Percentiles rank a stretch among this genome's conserved stretches.
Evolutionary conservation across 2,888 invertebrate species (phyloP).

Genomic region (Cheilosia grossa): DNA sequence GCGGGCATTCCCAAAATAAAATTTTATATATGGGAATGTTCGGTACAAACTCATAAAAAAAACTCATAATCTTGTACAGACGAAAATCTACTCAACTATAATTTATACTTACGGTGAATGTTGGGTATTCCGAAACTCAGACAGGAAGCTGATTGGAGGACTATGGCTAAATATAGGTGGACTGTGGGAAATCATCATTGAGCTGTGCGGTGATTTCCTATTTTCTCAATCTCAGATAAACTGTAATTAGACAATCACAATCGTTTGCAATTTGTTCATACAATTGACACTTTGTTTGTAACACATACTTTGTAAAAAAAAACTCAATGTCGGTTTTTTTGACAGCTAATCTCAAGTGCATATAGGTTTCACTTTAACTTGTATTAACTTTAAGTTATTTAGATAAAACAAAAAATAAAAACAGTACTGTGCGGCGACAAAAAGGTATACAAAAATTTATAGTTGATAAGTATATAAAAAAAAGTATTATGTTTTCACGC

Average conservation of each 20-base stretch:
- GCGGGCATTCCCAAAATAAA: constrained; percentile 25
- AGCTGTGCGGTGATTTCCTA: constrained; percentile 1
- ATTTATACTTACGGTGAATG: constrained; percentile 81
- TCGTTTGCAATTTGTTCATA: neutral
- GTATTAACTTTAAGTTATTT: constrained; percentile 22
- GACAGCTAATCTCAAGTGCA: constrained; percentile 1
- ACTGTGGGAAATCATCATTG: constrained; percentile 87
- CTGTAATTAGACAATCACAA: constrained; percentile 56
- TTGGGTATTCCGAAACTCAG: constrained; percentile 85
- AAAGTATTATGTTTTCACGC: constrained; percentile 34
- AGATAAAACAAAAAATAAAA: constrained; percentile 18
- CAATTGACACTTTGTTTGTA: constrained; percentile 20
- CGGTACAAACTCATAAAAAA: neutral
- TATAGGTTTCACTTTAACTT: constrained; percentile 27
- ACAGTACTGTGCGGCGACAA: constrained; percentile 14
- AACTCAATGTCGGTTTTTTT: neutral
- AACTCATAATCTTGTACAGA: neutral
- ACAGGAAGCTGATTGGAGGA: constrained; percentile 87
- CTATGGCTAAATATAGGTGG: constrained; percentile 89
- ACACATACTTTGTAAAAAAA: constrained; percentile 30
- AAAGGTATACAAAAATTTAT: neutral
- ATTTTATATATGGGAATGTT: neutral
- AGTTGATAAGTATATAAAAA: neutral
- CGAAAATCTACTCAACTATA: neutral
- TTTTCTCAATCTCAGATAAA: constrained; percentile 17